Evolutionary conservation across 2,113 vertebrate species (phyloP), one percentile per base, ranked within the genome.

Genomic region (Hypomesus transpacificus): DNA sequence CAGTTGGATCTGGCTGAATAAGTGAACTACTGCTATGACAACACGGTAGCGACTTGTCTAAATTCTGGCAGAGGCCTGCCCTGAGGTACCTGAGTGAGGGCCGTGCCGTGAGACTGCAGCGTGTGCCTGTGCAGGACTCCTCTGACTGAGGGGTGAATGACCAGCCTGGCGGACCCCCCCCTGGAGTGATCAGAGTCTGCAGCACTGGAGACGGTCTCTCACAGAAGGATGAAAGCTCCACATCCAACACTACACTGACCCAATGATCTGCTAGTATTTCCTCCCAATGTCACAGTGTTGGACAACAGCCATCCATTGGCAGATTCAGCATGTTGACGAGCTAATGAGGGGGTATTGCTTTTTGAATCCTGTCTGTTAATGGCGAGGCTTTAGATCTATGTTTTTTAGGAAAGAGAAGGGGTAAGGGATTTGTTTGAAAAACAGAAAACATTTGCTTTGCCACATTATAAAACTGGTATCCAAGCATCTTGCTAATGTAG

Each of bases 201-300:
- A 89, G 90, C 90, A 93, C 90, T 90, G 89, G 93, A 92, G 87
- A 88, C 90, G 89, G 92, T 88, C 92, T 90, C 90, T 89, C 79
- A 90, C 94, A 91, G 89, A 83, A 92, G 91, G 91, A 93, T 94
- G 89, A 94, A 92, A 92, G 92, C 88, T 90, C 87, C 87, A 93
- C 91, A 93, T 91, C 89, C 92, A 94, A 93, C 82, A 89, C 93
- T 93, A 93, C 94, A 93, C 90, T 90, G 93, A 93, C 90, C 90
- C 91, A 93, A 93, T 92, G 92, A 95, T 94, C 92, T 93, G 89
- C 87, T 89, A 91, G 93, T 90, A 92, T 92, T 93, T 91, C 93
- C 90, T 85, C 90, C 90, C 89, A 92, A 74, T 62, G 68, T 71
- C 68, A 73, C 20, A 39, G 51, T 59, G 34, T 73, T 57, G 69